Evolutionary conservation across 2,888 invertebrate genomes (phyloP).

Genomic region (Chromoteleia sp.): DNA sequence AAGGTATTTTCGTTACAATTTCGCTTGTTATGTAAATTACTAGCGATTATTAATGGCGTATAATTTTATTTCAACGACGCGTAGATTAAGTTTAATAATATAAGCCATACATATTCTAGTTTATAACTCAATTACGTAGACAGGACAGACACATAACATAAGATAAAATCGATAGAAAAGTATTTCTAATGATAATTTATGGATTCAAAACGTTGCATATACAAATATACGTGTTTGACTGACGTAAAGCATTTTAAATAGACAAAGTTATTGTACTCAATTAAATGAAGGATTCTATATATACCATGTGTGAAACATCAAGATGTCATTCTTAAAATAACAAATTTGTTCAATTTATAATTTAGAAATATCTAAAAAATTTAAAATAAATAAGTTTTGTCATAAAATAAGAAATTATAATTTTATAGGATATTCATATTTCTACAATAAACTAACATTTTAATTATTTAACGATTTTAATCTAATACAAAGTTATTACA

Average conservation of each 20-base stretch:
- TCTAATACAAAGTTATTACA: too few species aligned
- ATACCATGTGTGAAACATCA: too few species aligned
- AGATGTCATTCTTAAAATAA: too few species aligned
- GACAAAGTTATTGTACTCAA: conserved; percentile 4
- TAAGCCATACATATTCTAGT: conserved; percentile 9
- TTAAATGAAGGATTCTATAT: neutral
- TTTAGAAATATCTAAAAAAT: too few species aligned
- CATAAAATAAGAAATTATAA: too few species aligned
- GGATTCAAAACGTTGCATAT: neutral
- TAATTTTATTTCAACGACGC: conserved; percentile 14
- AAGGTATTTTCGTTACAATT: conserved; percentile 4
- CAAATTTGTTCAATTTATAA: too few species aligned
- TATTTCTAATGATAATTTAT: neutral
- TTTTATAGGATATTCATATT: too few species aligned
- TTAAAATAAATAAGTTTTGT: too few species aligned
- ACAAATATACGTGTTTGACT: conserved; percentile 7
- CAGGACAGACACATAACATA: conserved; percentile 71
- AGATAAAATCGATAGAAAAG: conserved; percentile 17
- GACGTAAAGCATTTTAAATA: conserved; percentile 13
- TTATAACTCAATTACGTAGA: conserved; percentile 15
- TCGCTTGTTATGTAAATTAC: conserved; percentile 12
- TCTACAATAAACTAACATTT: too few species aligned
- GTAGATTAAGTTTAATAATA: conserved; percentile 24
- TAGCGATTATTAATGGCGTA: conserved; percentile 1
- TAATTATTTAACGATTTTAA: too few species aligned